Percentiles rank a stretch among this genome's conserved stretches.
Evolutionary conservation across 2,113 vertebrate genomes (phyloP).

Genomic region (Microcebus murinus): DNA sequence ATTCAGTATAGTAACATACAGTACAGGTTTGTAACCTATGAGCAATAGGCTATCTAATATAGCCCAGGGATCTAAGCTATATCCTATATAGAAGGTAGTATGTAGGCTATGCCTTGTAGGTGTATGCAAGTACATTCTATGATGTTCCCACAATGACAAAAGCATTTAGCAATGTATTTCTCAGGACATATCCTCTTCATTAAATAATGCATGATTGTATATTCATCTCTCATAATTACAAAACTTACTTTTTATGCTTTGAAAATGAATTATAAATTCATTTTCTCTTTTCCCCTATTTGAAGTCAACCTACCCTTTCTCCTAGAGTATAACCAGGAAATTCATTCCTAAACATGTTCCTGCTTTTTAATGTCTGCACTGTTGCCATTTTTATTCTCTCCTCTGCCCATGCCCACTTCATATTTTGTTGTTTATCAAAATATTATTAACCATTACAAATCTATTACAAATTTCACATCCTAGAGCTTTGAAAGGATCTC

Average conservation of each 20-base stretch:
- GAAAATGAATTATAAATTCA: background rate
- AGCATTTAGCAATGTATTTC: background rate
- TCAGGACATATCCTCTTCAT: no score
- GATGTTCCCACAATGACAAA: background rate
- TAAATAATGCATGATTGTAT: background rate
- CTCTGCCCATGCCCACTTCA: background rate
- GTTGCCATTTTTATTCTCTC: background rate
- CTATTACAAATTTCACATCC: no score
- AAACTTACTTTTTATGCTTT: background rate
- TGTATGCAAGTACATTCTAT: background rate
- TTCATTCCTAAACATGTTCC: background rate
- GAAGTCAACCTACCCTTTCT: background rate
- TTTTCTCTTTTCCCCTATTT: background rate
- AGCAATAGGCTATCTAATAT: background rate
- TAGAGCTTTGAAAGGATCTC: background rate
- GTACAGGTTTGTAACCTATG: background rate
- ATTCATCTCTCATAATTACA: background rate
- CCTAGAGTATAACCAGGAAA: background rate
- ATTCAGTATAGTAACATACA: background rate
- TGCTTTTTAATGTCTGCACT: background rate
- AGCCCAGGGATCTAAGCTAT: background rate
- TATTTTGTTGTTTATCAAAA: background rate
- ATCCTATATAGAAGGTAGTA: no score
- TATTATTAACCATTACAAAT: background rate
- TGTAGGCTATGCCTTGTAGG: background rate